phyloP scores from a whole-genome alignment of 2,888 invertebrate genomes.

The Tenodera sinensis region DNA sequence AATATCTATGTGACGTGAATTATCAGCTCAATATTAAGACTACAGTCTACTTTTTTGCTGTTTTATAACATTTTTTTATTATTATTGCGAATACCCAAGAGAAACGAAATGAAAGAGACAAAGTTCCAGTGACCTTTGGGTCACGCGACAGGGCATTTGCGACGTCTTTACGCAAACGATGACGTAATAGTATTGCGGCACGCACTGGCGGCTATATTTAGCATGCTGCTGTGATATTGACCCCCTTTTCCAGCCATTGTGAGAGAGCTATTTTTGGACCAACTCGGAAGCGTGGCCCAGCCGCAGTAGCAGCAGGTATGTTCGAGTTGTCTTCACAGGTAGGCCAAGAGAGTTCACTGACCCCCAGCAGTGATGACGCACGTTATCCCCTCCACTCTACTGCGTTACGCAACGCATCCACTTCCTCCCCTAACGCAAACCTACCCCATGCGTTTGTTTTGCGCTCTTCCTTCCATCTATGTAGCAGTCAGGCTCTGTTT shows the following conservation, averaged over 20 bases:
- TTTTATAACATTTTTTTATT: no score
- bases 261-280: neutral
- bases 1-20: no score
- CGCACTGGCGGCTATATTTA: neutral
- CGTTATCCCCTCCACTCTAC: neutral
- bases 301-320: neutral
- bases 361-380: neutral
- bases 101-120: no score
- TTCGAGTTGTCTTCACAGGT: neutral
- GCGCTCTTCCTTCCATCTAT: neutral
- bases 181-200: neutral
- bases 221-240: neutral
- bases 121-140: no score
- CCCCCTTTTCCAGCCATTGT: neutral
- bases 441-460: neutral
- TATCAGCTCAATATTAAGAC: no score
- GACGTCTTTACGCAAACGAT: neutral
- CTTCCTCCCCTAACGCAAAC: neutral
- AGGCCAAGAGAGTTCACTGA: neutral
- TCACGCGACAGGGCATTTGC: neutral
- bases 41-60: no score
- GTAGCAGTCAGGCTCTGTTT: neutral
- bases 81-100: no score
- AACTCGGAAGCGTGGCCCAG: neutral
- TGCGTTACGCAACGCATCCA: neutral